Base-by-base conservation (phyloP, 2,888 invertebrate genomes). In the Uloborus plumipes region DNA sequence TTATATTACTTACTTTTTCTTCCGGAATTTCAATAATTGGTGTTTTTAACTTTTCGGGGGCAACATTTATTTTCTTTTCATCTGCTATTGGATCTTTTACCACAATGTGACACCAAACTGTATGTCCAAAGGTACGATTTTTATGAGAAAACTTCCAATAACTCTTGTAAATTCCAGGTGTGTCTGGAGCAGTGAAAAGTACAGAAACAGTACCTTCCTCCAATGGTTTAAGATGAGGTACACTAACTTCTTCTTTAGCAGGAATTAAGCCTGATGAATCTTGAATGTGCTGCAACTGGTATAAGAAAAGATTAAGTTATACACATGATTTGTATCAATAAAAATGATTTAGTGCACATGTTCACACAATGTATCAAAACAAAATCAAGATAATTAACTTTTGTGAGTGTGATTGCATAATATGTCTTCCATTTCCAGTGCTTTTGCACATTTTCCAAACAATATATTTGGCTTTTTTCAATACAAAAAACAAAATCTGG, bases 131-230 rank as follows among this genome's bases (percentile, higher is more conserved):
- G 15, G 86, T 86, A 58, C 86, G 85, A 49, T 87, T 88, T 83
- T 86, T 84, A 81, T 88, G 87, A 58, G 85, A 85, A 79, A 89
- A 85, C 55, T 87, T 87, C 89, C 89, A 89, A 84, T 88, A 88
- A 84, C 88, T 88, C 84, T 88, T 87, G 84, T 89, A 89, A 15
- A 66, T 51, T n/a, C 85, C 85, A 31, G 86, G 85, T 3, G 50
- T 85, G 79, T 31, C 84, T 72, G n/a, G 89, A 15, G 88, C 87
- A 15, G 86, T 85, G 65, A 88, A 87, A 14, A 87, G 85, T 13
- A 89, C 88, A 53, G 87, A 86, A 14, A 89, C 82, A 49, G 85
- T 78, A 6, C 88, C 88, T 70, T 87, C 87, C 75, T 88, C 87
- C 3, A 87, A 87, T 2, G 89, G 88, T 59, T 84, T 72, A 49